These are phyloP conservation scores for Spatula clypeata DNA, from an alignment of 2,797 vertebrate species.

Conservation along the genomic window DNA sequence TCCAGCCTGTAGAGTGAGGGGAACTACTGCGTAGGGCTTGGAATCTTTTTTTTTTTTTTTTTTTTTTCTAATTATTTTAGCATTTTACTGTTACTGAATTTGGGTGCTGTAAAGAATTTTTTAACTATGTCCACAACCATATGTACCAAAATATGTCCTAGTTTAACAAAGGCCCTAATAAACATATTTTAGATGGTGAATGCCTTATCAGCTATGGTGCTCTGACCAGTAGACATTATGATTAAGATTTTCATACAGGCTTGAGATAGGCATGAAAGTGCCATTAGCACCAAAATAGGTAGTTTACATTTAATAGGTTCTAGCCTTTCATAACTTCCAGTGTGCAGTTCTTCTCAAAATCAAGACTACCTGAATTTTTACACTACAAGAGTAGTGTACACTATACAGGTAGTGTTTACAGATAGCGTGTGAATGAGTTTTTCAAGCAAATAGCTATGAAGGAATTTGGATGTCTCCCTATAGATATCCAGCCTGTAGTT, in stretches of 20 bases:
- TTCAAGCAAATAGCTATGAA: neutral
- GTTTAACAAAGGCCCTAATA: neutral
- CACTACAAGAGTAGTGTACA: neutral
- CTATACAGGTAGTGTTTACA: neutral
- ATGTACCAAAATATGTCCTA: neutral
- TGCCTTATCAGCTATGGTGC: neutral
- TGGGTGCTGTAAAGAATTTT: neutral
- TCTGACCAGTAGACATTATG: neutral
- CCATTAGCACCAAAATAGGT: neutral
- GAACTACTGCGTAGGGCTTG: neutral
- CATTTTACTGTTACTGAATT: neutral
- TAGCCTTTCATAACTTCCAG: neutral
- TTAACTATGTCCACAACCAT: neutral
- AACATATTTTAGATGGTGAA: neutral
- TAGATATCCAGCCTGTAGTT: neutral
- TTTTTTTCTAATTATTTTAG: neutral
- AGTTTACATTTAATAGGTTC: neutral
- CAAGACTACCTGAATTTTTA: neutral
- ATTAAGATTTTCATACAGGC: neutral
- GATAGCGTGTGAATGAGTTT: neutral
- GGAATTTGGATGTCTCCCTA: neutral
- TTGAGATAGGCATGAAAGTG: neutral
- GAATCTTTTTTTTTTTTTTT: neutral
- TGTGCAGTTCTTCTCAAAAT: neutral
- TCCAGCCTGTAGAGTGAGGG: neutral